Base-by-base conservation (phyloP, 2,113 vertebrate genomes). In the Physeter macrocephalus region DNA sequence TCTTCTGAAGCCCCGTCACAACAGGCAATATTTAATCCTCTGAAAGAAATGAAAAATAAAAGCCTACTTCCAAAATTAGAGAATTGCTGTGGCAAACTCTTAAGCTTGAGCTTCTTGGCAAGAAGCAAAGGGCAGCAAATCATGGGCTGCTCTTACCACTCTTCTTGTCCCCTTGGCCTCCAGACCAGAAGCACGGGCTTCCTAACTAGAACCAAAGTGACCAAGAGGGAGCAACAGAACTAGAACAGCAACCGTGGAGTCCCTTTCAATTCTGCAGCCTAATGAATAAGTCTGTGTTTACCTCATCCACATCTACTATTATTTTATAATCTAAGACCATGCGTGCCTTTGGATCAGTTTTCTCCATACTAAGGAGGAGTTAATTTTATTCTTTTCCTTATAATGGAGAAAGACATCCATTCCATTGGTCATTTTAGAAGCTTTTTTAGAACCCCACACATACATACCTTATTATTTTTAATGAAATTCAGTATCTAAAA, bases 41-140 rank as follows among this genome's bases (percentile, higher is more conserved):
- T 64, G 66, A 82, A 75, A 75, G 54, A 96, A 91, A 69, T 34
- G 17, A 90, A 86, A 89, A 82, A 92, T 41, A 59, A 81, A 91
- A 67, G 39, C 25, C 52, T 49, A 4, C 59, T 94, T 97, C 84
- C 69, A 66, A 82, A 83, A 75, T 77, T 15, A 69, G 39, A 82
- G 29, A 82, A 49, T 74, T 71, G 41, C 78, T 92, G 0, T 77
- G 23, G 11, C 6, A 27, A 83, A 85, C 27, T 83, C 46, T 66
- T 18, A 23, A 43, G 46, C 34, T 34, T 46, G 27, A 82, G 25
- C 57, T 64, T 85, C 36, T 66, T 34, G 80, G 59, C n/a, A 89
- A 39, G 41, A 21, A 61, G 67, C 69, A 86, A 75, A 91, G 3
- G 46, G 43, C 64, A 71, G 31, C 64, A 34, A 89, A 81, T 49